A percentile compares a stretch with the other conserved stretches of the same genome.
Evolutionary conservation across 2,113 vertebrate species (phyloP).

Genomic region (Prinia subflava): DNA sequence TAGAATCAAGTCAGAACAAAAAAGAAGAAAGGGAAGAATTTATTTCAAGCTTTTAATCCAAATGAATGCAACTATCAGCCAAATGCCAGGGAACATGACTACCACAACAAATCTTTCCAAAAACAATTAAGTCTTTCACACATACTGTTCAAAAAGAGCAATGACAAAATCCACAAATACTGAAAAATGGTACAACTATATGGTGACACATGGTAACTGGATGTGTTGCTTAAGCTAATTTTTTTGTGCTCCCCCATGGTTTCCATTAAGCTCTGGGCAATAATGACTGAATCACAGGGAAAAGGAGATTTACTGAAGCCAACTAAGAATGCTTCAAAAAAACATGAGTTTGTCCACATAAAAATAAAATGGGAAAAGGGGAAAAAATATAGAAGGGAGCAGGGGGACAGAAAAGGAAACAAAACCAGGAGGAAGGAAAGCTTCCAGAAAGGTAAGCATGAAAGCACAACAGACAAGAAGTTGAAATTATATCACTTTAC

Average conservation of each 20-base stretch:
- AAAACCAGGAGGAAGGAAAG: not conserved
- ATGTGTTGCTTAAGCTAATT: not conserved
- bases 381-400: accelerated
- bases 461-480: not conserved
- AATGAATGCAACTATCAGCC: not conserved
- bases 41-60: not conserved
- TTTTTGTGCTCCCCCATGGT: not conserved
- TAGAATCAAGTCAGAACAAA: not conserved
- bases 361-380: not conserved
- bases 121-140: not conserved
- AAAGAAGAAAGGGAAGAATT: not conserved
- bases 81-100: not conserved
- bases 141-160: not conserved
- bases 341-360: not conserved
- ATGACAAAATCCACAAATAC: not conserved
- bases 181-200: not conserved
- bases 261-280: not conserved
- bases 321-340: not conserved
- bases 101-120: not conserved
- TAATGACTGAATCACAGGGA: not conserved
- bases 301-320: not conserved
- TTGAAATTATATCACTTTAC: not conserved
- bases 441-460: not conserved
- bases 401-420: not conserved
- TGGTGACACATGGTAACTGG: not conserved